phyloP scores from a whole-genome alignment of 1,140 invertebrate species.

The Camponotus pennsylvanicus region DNA sequence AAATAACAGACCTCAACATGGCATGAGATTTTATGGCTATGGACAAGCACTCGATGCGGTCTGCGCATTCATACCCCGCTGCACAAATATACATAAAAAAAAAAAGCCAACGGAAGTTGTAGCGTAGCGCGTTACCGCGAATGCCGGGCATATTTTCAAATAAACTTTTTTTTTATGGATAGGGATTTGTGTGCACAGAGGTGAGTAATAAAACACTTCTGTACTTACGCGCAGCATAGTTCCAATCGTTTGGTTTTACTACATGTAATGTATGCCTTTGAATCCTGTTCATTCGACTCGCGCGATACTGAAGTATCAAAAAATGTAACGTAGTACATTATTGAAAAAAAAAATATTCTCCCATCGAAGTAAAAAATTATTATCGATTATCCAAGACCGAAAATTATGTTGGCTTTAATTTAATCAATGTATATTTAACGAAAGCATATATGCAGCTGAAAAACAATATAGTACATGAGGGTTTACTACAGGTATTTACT shows the following conservation, averaged over 20 bases:
- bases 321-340: background rate
- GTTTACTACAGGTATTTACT: background rate
- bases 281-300: constrained; percentile 7
- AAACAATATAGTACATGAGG: background rate
- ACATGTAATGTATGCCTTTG: background rate
- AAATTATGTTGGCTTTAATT: background rate
- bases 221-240: constrained; percentile 9
- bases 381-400: no score
- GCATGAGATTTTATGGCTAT: constrained; percentile 50
- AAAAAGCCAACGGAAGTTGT: background rate
- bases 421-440: background rate
- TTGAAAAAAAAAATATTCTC: background rate
- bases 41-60: constrained; percentile 25
- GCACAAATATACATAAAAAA: background rate
- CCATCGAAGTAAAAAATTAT: background rate
- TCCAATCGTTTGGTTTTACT: background rate
- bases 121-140: constrained; percentile 14
- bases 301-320: background rate
- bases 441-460: background rate
- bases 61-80: background rate
- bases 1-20: constrained; percentile 48
- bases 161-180: constrained; percentile 28
- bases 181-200: background rate
- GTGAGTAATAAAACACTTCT: constrained; percentile 51
- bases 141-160: constrained; percentile 47